Evolutionary conservation across 2,888 invertebrate species (phyloP).

Genomic region (Aplocera efformata): DNA sequence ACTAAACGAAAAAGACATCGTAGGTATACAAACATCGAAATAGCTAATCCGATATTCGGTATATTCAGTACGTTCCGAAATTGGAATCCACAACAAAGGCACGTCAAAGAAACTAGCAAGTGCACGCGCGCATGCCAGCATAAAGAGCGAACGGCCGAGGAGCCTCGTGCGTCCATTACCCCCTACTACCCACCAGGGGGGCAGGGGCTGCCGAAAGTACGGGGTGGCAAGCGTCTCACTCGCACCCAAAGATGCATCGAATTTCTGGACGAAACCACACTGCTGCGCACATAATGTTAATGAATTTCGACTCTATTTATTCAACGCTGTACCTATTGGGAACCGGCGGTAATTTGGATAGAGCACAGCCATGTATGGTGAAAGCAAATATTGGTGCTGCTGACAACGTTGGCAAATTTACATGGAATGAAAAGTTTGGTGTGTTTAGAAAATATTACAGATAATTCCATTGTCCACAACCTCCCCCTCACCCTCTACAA

Average conservation of each 20-base stretch:
- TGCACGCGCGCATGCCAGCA: slow-evolving; percentile 73
- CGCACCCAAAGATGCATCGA: slow-evolving; percentile 75
- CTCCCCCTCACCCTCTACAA: too few species aligned
- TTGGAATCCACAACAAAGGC: slow-evolving; percentile 75
- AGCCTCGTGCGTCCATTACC: slow-evolving; percentile 78
- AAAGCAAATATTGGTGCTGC: slow-evolving; percentile 11
- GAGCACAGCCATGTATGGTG: slow-evolving; percentile 13
- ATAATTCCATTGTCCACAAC: too few species aligned
- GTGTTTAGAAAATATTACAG: too few species aligned
- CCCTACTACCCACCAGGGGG: slow-evolving; percentile 41
- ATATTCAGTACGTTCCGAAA: slow-evolving; percentile 52
- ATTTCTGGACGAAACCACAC: slow-evolving; percentile 75
- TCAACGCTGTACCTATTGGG: slow-evolving; percentile 15
- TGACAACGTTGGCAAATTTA: slow-evolving; percentile 3
- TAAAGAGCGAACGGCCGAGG: slow-evolving; percentile 70
- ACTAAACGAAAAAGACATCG: too few species aligned
- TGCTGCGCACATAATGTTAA: slow-evolving; percentile 64
- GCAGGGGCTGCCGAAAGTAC: slow-evolving; percentile 59
- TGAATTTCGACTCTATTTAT: slow-evolving; percentile 64
- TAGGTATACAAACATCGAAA: background rate
- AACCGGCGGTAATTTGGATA: slow-evolving; percentile 10
- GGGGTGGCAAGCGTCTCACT: slow-evolving; percentile 59
- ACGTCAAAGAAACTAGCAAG: slow-evolving; percentile 77
- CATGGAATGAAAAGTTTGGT: too few species aligned
- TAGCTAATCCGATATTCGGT: slow-evolving; percentile 41